Base-by-base conservation (phyloP, 2,113 vertebrate species). In the Leucopternis melanops region DNA sequence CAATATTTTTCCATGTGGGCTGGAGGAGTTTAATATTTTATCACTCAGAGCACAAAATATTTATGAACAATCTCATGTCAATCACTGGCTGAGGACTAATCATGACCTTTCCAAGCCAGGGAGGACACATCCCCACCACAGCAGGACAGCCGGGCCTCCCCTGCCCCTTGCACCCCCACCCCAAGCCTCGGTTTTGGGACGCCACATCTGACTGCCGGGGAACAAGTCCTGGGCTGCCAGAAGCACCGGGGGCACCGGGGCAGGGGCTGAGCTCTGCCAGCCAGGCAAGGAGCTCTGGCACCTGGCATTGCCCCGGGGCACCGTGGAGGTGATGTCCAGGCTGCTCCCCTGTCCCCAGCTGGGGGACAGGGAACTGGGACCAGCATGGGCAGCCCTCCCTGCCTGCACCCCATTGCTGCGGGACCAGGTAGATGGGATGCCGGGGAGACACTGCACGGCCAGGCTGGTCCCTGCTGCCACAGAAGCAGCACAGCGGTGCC, bases 11-110 rank as follows among this genome's bases (percentile, higher is more conserved):
- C 95, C 95, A 94, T 73, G 94, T 95, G 95, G 94, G 95, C 91
- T 96, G 92, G 66, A 97, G 91, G 89, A 96, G 72, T 97, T 97
- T 97, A 97, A 97, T 97, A 97, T 97, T 97, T 97, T 97, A 97
- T 97, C 94, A 95, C 94, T 78, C 74, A 73, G 74, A 88, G 67
- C 94, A 97, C 96, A 97, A 97, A 97, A 97, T 97, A 97, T 96
- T 97, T 96, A 95, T 97, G 94, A 97, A 97, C 82, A 78, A 96
- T 81, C 78, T 92, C 72, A 79, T 83, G 97, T 97, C 96, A 96
- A 73, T 97, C 96, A 93, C 90, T 94, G 79, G 77, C 91, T 88
- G 91, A 96, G 71, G 78, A 95, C 93, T 95, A 81, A 94, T 81
- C 61, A 8, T 87, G 95, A 97, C 96, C 96, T 96, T 97, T 96